Evolutionary conservation across 2,888 invertebrate species (phyloP), one percentile per base, ranked within the genome.

Genomic region (Hetaerina titia): DNA sequence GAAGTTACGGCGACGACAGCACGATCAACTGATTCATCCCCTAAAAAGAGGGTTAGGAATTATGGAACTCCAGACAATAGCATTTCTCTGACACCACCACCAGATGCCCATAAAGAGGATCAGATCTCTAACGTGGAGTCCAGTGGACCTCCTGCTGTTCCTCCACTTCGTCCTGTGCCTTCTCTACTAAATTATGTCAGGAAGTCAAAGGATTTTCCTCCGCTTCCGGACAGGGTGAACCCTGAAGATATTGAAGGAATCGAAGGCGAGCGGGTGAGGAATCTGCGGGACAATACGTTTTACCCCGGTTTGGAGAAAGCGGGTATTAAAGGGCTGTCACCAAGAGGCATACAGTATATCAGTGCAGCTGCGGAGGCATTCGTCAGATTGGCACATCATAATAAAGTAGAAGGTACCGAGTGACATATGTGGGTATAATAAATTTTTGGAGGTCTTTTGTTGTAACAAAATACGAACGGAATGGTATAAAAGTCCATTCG

Each of bases 301-400:
- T 90, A 31, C 25, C 90, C 90, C 17, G 90, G 90, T 9, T 19
- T 90, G 19, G 90, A 90, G 22, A 90, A 60, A 45, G 63, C 45
- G 45, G 90, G 90, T 13, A 64, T 64, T 5, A 31, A 45, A 0
- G 90, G 45, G 2, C 25, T 90, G 45, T 31, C 64, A 25, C 31
- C 25, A 5, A 22, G 45, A 2, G 45, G 56, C 13, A 56, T 69
- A 15, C 92, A 92, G n/a, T 92, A n/a, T 45, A 64, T 92, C 56
- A 57, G 69, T n/a, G 45, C 69, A 2, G 92, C 69, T 56, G 92
- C 92, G 19, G 69, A 64, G 22, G 60, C 90, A 17, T 64, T 63
- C 64, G 31, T 31, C 13, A 81, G 81, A 81, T 31, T 81, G 13
- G 81, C 81, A 25, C 81, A 81, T 8, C 81, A 81, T 22, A 81